Percentiles rank a stretch among this genome's conserved stretches.
phyloP scores from a whole-genome alignment of 2,888 invertebrate species.

The Drosophila pseudotakahashii region DNA sequence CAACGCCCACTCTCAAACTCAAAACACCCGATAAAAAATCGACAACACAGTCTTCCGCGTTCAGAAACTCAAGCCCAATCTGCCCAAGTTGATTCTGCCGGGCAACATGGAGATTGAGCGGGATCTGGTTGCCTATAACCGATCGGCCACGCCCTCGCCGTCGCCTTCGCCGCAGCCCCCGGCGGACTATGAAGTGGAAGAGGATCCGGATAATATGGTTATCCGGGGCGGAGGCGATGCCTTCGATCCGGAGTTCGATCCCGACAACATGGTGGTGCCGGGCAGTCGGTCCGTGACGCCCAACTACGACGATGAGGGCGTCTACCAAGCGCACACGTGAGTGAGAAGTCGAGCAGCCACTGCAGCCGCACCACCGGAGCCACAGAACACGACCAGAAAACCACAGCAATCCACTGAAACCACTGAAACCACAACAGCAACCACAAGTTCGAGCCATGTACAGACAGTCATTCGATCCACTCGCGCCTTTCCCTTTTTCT shows the following conservation, averaged over 20 bases:
- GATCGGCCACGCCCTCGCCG: constrained; percentile 68
- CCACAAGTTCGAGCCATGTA: constrained; percentile 46
- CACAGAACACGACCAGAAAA: constrained; percentile 21
- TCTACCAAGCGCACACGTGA: constrained; percentile 84
- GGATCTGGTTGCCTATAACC: constrained; percentile 29
- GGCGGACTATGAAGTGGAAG: constrained; percentile 82
- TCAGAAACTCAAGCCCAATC: constrained; percentile 84
- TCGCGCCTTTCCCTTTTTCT: constrained; percentile 27
- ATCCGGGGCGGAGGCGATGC: constrained; percentile 74
- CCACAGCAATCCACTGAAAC: constrained; percentile 16
- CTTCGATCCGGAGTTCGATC: constrained; percentile 81
- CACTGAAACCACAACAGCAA: constrained; percentile 33
- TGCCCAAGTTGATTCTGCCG: constrained; percentile 84
- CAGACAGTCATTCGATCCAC: constrained; percentile 55
- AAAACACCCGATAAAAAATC: constrained; percentile 49
- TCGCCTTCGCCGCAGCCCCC: constrained; percentile 82
- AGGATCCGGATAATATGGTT: constrained; percentile 83
- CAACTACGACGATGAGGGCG: constrained; percentile 80
- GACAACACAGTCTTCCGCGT: constrained; percentile 83
- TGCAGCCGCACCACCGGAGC: constrained; percentile 30
- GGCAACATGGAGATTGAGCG: constrained; percentile 81
- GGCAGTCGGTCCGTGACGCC: constrained; percentile 80
- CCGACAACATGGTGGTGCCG: constrained; percentile 82
- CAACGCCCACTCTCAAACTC: constrained; percentile 44
- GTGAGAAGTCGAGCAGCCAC: constrained; percentile 58